Evolutionary conservation across 2,797 vertebrate genomes (phyloP).

Genomic region (Apodemus agrarius): DNA sequence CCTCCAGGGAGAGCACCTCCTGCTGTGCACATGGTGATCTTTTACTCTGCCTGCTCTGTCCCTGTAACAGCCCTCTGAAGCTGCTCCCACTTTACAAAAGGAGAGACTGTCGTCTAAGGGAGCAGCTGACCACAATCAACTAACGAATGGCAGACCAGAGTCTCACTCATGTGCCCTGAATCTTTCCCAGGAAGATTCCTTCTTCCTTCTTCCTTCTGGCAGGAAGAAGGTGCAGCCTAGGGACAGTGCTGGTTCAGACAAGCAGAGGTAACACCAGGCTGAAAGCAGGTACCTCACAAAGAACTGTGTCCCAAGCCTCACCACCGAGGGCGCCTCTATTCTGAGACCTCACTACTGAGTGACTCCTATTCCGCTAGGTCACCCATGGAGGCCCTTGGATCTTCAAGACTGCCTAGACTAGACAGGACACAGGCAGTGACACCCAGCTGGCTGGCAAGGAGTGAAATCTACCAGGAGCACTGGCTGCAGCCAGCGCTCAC

Average conservation of each 20-base stretch:
- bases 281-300: background rate
- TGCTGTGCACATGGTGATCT: fast-evolving
- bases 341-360: background rate
- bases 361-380: background rate
- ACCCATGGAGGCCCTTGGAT: background rate
- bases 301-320: background rate
- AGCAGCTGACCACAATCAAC: background rate
- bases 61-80: fast-evolving
- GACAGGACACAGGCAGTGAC: too few relatives aligned
- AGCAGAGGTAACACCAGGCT: background rate
- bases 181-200: too few relatives aligned
- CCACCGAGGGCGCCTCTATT: background rate
- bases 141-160: background rate
- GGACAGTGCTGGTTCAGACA: background rate
- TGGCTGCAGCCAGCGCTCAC: background rate
- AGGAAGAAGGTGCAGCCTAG: background rate
- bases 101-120: background rate
- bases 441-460: background rate
- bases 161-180: background rate
- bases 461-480: background rate
- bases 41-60: background rate
- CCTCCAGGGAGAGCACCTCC: background rate
- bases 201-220: background rate
- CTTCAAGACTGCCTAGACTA: background rate
- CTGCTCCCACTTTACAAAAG: background rate